Conservation (phyloP, 2,113 vertebrate genomes). For the Pica pica region DNA sequence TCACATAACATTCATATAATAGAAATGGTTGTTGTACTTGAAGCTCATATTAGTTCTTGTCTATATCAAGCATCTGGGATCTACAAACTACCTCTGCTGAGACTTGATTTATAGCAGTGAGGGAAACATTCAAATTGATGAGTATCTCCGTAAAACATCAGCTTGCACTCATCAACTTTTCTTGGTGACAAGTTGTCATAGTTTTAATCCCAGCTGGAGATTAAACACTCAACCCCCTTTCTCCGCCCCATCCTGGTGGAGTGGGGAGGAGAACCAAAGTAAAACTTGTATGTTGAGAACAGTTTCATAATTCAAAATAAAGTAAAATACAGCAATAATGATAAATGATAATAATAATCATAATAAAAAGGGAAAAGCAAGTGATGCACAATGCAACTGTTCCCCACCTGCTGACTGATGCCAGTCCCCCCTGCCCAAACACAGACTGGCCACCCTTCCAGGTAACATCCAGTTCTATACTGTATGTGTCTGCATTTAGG, state of each 20-base stretch:
- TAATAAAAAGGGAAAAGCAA: not conserved
- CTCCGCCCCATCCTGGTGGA: not conserved
- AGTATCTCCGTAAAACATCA: not conserved
- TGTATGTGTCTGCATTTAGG: not conserved
- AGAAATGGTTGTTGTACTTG: not conserved
- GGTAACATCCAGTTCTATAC: not conserved
- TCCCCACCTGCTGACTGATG: fast-evolving
- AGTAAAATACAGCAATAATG: not conserved
- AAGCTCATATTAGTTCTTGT: not conserved
- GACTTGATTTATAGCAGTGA: not conserved
- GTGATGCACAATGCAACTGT: not conserved
- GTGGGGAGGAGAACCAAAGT: not conserved
- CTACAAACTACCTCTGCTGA: not conserved
- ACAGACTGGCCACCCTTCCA: not conserved
- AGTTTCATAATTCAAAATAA: not conserved
- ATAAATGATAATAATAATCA: no score
- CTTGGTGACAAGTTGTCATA: not conserved
- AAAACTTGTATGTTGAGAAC: not conserved
- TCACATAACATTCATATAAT: not conserved
- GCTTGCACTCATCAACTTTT: not conserved
- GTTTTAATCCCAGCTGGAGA: not conserved
- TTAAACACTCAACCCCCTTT: not conserved
- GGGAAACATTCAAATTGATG: not conserved
- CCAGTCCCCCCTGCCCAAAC: not conserved
- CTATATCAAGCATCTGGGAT: not conserved